Percentiles rank a stretch among this genome's conserved stretches.
Conservation (phyloP, 2,113 vertebrate genomes). For the Vicugna pacos region DNA sequence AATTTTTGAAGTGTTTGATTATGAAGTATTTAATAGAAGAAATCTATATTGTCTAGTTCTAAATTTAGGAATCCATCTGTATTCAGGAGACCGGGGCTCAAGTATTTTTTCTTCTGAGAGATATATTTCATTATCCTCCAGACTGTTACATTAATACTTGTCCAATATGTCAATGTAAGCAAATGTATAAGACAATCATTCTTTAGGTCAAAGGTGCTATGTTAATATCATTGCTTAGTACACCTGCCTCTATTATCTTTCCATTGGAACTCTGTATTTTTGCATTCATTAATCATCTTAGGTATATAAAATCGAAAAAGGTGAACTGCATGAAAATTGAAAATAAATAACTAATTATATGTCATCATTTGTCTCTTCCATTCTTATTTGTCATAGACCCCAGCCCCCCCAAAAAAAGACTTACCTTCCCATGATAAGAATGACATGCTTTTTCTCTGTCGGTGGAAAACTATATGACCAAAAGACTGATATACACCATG, state of each 20-base stretch:
- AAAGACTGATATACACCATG: not conserved
- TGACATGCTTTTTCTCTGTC: not conserved
- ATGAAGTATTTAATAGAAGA: not conserved
- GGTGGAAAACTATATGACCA: not conserved
- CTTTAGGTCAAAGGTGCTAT: fast-evolving
- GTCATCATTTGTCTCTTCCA: not conserved
- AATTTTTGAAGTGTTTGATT: not conserved
- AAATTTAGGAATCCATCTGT: not conserved
- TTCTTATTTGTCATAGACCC: not conserved
- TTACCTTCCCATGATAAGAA: not conserved
- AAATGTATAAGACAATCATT: not conserved
- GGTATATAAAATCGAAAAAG: not conserved
- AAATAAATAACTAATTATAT: conserved; percentile 72
- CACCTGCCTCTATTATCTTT: not conserved
- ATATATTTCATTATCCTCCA: not conserved
- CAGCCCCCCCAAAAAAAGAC: not conserved
- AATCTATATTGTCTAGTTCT: not conserved
- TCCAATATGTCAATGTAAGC: not conserved
- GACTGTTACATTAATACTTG: fast-evolving
- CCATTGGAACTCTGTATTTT: not conserved
- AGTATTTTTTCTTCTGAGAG: not conserved
- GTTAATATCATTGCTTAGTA: not conserved
- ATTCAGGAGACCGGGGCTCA: not conserved
- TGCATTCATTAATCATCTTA: not conserved
- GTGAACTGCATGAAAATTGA: not conserved